A percentile compares a stretch with the other conserved stretches of the same genome.
Evolutionary conservation across 2,888 invertebrate species (phyloP).

Genomic region (Miltochrista miniata): DNA sequence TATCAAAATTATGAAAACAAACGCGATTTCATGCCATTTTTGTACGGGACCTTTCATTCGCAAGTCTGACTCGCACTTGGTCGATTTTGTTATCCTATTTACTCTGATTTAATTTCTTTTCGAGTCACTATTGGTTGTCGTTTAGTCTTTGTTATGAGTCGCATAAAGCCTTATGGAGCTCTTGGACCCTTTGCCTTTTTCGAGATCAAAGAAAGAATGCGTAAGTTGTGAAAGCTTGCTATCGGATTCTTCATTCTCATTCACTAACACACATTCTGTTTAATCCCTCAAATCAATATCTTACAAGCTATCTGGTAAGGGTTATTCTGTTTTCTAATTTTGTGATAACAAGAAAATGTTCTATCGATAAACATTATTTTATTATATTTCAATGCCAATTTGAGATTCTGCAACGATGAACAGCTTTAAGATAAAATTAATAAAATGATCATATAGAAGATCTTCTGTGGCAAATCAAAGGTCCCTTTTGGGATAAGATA

Average conservation of each 20-base stretch:
- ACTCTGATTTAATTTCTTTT: constrained; percentile 29
- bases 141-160: constrained; percentile 16
- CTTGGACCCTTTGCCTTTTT: constrained; percentile 23
- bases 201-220: constrained; percentile 24
- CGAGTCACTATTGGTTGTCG: constrained; percentile 11
- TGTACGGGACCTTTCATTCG: background rate
- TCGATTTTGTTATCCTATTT: constrained; percentile 20
- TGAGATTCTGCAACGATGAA: no score
- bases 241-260: constrained; percentile 16
- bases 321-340: background rate
- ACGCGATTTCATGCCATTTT: no score
- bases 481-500: no score
- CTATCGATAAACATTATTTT: background rate
- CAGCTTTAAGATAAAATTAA: no score
- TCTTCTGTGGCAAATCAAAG: no score
- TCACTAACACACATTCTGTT: constrained; percentile 24
- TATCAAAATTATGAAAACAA: no score
- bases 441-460: no score
- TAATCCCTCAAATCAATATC: constrained; percentile 19
- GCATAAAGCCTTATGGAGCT: constrained; percentile 26
- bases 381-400: no score
- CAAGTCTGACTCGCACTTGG: background rate
- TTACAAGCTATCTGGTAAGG: background rate
- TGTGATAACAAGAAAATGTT: background rate
- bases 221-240: constrained; percentile 30